Base-by-base conservation (phyloP, 2,113 vertebrate genomes). In the Ceyx margarethae region DNA sequence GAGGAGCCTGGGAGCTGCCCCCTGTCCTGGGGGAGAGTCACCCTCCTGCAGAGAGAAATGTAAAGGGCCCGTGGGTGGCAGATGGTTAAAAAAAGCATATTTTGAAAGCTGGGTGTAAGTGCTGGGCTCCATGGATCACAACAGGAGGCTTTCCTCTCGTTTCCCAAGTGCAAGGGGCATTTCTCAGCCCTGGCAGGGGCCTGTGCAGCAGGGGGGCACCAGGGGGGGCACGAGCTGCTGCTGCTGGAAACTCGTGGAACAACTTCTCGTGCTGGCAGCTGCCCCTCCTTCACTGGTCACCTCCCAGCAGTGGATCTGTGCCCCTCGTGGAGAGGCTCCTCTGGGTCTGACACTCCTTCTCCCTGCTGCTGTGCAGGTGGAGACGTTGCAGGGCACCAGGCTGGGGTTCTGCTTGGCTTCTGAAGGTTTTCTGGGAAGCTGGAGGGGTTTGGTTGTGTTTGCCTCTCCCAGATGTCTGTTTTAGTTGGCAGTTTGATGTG, bases 371-470 rank as follows among this genome's bases (percentile, higher is more conserved):
- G 53, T n/a, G 33, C 15, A 15, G 25, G 6, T 3, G 6, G 57
- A 69, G 58, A 9, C 15, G 11, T 43, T 33, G 13, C 26, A 79
- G 73, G 77, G 28, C 68, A 66, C 3, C 25, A 6, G 54, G 13
- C 53, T 62, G 14, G 45, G 9, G 25, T 35, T 21, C 7, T 3
- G 0, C 2, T 0, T 22, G 80, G 69, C 18, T 50, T 56, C 6
- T 22, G 16, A 4, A 33, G 23, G 3, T 56, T 64, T 74, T 51
- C 13, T 56, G 58, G 75, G 46, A 8, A 22, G 54, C 57, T 6
- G 25, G 35, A 40, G 42, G 60, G 14, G 4, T 35, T 66, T 54
- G 43, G 17, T 31, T 54, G 46, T 50, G 25, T 25, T 33, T 56
- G 57, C 12, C 26, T 71, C 42, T 53, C 60, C 1, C 15, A 11